Evolutionary conservation across 2,797 vertebrate genomes (phyloP).

Genomic region (Anableps anableps): DNA sequence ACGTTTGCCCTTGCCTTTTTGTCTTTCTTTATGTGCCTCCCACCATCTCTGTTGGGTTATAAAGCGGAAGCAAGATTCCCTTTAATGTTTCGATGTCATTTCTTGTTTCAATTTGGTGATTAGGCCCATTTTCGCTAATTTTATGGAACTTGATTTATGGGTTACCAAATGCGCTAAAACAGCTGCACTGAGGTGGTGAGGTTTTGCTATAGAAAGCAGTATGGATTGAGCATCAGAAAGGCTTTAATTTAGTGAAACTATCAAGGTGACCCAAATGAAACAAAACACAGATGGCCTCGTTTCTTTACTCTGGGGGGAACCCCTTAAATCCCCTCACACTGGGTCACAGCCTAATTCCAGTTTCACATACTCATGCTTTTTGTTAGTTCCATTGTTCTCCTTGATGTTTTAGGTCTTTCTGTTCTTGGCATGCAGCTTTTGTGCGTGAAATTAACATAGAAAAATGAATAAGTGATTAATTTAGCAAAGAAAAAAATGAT

Average conservation of each 20-base stretch:
- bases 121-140: slow-evolving; percentile 63
- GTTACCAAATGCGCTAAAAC: slow-evolving; percentile 37
- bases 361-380: neutral
- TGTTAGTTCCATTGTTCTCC: neutral
- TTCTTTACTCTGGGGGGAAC: slow-evolving; percentile 21
- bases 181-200: slow-evolving; percentile 42
- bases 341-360: neutral
- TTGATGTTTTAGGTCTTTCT: neutral
- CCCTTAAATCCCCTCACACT: neutral
- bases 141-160: slow-evolving; percentile 72
- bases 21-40: slow-evolving; percentile 52
- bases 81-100: slow-evolving; percentile 65
- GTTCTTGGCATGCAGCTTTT: neutral
- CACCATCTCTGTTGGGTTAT: slow-evolving; percentile 63
- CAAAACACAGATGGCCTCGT: slow-evolving; percentile 25
- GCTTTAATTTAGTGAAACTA: slow-evolving; percentile 38
- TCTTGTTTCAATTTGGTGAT: slow-evolving; percentile 74
- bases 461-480: neutral
- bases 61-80: slow-evolving; percentile 52
- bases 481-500: neutral
- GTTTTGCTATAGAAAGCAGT: slow-evolving; percentile 22
- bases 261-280: slow-evolving; percentile 60
- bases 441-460: neutral
- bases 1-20: slow-evolving; percentile 62
- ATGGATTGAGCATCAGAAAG: slow-evolving; percentile 35